Conservation (phyloP, 2,797 vertebrate species). For the Gouania willdenowi region DNA sequence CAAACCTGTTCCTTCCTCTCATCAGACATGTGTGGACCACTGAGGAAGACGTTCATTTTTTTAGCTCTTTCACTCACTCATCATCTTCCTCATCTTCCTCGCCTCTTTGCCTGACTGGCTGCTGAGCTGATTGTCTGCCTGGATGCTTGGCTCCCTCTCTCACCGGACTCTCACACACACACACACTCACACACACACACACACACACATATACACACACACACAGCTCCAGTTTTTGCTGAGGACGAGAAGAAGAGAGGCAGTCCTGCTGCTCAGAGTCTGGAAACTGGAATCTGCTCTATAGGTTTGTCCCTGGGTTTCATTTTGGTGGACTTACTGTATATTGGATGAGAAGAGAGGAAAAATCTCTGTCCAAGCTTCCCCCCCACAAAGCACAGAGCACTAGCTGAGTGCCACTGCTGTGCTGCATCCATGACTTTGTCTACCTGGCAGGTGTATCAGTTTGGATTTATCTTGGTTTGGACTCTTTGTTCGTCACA, state of each 20-base stretch:
- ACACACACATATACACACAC: slow-evolving; percentile 45
- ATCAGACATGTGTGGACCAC: slow-evolving; percentile 29
- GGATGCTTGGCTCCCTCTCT: slow-evolving; percentile 55
- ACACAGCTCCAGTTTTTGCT: slow-evolving; percentile 33
- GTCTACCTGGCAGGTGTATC: slow-evolving; percentile 66
- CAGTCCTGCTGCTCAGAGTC: slow-evolving; percentile 32
- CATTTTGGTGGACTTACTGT: slow-evolving; percentile 39
- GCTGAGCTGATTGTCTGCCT: slow-evolving; percentile 58
- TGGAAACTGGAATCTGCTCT: slow-evolving; percentile 50
- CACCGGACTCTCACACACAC: slow-evolving; percentile 47
- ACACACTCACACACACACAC: slow-evolving; percentile 39
- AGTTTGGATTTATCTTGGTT: slow-evolving; percentile 71
- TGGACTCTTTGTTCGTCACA: slow-evolving; percentile 60
- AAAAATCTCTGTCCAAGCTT: slow-evolving; percentile 29
- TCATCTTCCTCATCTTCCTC: slow-evolving; percentile 42
- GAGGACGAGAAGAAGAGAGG: slow-evolving; percentile 32
- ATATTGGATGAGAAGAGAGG: slow-evolving; percentile 53
- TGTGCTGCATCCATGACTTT: slow-evolving; percentile 80
- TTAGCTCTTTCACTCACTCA: slow-evolving; percentile 47
- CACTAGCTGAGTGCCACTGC: slow-evolving; percentile 35
- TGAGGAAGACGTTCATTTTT: slow-evolving; percentile 51
- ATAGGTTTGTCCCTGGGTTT: slow-evolving; percentile 34
- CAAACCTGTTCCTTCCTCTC: too few species aligned
- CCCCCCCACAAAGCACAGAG: slow-evolving; percentile 44
- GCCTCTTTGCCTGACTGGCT: slow-evolving; percentile 58